Evolutionary conservation across 2,113 vertebrate genomes (phyloP).

Genomic region (Perca flavescens): DNA sequence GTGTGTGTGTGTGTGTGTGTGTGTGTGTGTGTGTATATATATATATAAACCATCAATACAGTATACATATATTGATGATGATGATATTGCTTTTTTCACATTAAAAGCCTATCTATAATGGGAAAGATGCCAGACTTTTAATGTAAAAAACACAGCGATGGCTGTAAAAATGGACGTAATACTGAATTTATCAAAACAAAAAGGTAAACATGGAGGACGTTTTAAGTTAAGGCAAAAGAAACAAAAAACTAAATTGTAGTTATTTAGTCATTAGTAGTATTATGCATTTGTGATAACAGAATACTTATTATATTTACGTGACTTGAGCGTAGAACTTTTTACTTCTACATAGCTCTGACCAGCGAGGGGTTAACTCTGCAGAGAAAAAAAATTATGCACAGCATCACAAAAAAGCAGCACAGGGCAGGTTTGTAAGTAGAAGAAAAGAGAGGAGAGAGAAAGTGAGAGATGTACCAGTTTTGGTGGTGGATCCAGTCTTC

Average conservation of each 20-base stretch:
- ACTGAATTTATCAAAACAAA: not conserved
- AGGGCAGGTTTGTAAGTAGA: not conserved
- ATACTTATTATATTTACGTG: slow-evolving; percentile 60
- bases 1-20: too few relatives aligned
- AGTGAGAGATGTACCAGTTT: slow-evolving; percentile 47
- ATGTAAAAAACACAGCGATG: too few relatives aligned
- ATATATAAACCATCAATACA: too few relatives aligned
- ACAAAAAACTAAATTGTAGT: not conserved
- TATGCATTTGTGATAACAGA: not conserved
- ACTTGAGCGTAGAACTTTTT: slow-evolving; percentile 51
- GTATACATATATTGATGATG: too few relatives aligned
- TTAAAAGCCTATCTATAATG: not conserved
- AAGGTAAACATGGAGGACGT: too few relatives aligned
- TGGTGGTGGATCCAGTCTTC: slow-evolving; percentile 44
- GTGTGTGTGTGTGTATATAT: too few relatives aligned
- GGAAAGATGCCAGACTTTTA: too few relatives aligned
- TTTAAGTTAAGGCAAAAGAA: too few relatives aligned
- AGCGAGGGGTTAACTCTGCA: slow-evolving; percentile 71
- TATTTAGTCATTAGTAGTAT: not conserved
- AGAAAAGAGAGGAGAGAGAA: too few relatives aligned
- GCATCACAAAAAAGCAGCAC: not conserved
- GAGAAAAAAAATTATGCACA: not conserved
- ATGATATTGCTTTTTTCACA: not conserved
- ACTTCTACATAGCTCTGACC: slow-evolving; percentile 62
- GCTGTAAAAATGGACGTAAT: not conserved